Conservation (phyloP, 2,113 vertebrate genomes). For the Cyanistes caeruleus region DNA sequence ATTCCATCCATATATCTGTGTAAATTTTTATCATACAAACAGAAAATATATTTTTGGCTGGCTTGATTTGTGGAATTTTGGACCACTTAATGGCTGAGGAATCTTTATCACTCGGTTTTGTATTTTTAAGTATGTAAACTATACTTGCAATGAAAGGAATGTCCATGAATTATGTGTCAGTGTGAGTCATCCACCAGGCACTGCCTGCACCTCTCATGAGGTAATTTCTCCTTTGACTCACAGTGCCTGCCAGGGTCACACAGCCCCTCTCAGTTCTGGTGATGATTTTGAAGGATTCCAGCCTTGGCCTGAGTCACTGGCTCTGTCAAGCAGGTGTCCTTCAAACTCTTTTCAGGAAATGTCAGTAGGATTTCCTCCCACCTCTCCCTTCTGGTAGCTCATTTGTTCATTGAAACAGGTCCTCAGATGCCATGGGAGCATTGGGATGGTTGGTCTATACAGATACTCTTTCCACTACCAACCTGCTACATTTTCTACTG, state of each 20-base stretch:
- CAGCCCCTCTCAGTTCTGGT: background rate
- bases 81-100: background rate
- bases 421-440: accelerated
- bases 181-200: background rate
- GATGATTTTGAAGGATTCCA: background rate
- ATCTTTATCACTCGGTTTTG: background rate
- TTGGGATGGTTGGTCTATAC: background rate
- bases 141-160: background rate
- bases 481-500: background rate
- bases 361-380: background rate
- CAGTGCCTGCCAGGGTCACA: background rate
- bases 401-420: background rate
- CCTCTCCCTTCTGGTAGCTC: background rate
- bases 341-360: background rate
- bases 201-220: background rate
- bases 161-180: background rate
- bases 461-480: background rate
- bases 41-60: background rate
- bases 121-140: background rate
- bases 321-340: background rate
- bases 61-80: background rate
- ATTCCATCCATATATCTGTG: background rate
- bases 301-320: background rate
- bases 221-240: background rate
- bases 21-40: background rate